Percentiles rank a stretch among this genome's conserved stretches.
Conservation (phyloP, 1,140 invertebrate species). For the Zeugodacus cucurbitae region DNA sequence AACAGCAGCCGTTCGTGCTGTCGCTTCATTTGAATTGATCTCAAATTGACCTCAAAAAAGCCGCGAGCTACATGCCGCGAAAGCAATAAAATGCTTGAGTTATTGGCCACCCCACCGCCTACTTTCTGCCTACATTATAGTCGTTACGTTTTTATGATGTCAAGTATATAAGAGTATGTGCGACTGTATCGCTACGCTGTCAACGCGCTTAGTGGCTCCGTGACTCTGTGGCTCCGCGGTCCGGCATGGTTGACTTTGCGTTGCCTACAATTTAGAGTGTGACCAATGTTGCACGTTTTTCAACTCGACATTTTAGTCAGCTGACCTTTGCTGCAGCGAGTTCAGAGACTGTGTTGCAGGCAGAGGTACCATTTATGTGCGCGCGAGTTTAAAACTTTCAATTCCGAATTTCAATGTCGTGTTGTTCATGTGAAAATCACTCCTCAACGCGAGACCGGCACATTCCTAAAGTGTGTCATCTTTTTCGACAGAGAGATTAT, state of each 20-base stretch:
- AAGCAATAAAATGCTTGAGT: constrained; percentile 14
- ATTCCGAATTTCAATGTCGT: not conserved
- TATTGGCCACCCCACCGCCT: not conserved
- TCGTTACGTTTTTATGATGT: constrained; percentile 1
- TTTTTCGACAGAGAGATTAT: not conserved
- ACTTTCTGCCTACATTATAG: not conserved
- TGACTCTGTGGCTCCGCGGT: too few species aligned
- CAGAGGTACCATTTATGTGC: not conserved
- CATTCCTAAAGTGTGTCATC: not conserved
- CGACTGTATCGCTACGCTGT: not conserved
- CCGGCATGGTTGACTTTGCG: not conserved
- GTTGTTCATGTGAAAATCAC: constrained; percentile 17
- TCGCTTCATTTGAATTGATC: constrained; percentile 19
- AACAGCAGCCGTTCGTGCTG: not conserved
- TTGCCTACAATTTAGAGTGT: constrained; percentile 2
- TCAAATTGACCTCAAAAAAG: constrained; percentile 27
- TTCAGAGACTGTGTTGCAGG: not conserved
- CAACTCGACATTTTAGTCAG: not conserved
- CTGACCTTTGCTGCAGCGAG: not conserved
- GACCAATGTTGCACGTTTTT: constrained; percentile 9
- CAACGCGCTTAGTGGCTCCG: not conserved
- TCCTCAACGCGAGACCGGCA: not conserved
- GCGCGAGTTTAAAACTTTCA: not conserved
- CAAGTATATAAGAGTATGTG: not conserved
- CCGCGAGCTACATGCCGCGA: not conserved